These are phyloP conservation scores for Cinclus cinclus DNA, from an alignment of 2,113 vertebrate genomes.

Conservation along the genomic window DNA sequence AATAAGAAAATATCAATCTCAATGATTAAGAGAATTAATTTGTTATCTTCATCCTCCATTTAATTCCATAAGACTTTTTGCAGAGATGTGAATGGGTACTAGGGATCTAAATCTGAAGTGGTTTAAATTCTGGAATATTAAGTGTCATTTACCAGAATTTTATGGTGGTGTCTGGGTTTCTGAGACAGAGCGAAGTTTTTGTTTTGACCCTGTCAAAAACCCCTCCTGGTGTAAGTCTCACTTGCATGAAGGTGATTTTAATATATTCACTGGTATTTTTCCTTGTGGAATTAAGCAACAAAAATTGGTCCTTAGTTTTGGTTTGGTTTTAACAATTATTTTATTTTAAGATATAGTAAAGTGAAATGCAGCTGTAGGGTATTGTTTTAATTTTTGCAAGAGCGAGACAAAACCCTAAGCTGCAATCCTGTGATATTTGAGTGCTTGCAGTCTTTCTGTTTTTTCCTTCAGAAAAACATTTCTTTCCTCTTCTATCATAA, in stretches of 20 bases:
- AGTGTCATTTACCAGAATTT: background rate
- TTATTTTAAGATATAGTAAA: background rate
- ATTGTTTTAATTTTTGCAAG: background rate
- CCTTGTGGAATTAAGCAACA: background rate
- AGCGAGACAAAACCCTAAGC: background rate
- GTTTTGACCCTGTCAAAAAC: background rate
- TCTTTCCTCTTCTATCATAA: background rate
- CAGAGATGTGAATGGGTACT: background rate
- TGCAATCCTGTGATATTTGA: background rate
- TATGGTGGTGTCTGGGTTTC: background rate
- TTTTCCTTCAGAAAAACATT: background rate
- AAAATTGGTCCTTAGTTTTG: background rate
- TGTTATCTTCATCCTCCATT: background rate
- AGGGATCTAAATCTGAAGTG: background rate
- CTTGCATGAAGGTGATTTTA: background rate
- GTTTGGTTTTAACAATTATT: background rate
- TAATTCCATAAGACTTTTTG: background rate
- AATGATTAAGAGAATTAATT: background rate
- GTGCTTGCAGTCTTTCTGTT: background rate
- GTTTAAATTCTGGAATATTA: background rate
- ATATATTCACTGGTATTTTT: background rate
- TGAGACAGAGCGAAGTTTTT: background rate
- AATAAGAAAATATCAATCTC: background rate
- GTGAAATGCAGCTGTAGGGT: background rate
- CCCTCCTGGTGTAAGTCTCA: background rate